Evolutionary conservation across 2,888 invertebrate species (phyloP), one percentile per base, ranked within the genome.

Genomic region (Leucophenga maculata): DNA sequence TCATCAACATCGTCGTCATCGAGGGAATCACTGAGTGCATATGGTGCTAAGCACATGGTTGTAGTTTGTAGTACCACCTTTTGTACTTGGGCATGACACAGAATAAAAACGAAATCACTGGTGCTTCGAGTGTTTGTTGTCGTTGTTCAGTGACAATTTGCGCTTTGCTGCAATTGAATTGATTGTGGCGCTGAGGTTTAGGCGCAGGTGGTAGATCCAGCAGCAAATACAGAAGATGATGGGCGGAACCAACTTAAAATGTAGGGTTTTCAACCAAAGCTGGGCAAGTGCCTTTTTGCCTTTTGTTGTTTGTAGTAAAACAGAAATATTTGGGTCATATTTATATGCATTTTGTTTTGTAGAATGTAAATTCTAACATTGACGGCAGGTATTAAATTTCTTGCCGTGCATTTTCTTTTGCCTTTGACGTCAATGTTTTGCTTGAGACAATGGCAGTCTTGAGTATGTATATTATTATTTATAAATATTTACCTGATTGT

Each of bases 401-500:
- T 39, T 39, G 3, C 11, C 8, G 39, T 50, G 50, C 8, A 50
- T 50, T n/a, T 50, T 50, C 11, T 39, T 39, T 39, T 39, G 8
- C 11, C 8, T 39, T 39, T 39, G 39, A 39, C 39, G 39, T 39
- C 39, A 39, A 39, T 50, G 48, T 48, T 48, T 48, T 48, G 6
- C 11, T 48, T 48, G 13, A 14, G 46, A n/a, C n/a, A 14, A 4
- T 46, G 13, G 13, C n/a, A n/a, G 46, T 46, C n/a, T 46, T 46
- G n/a, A 13, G 46, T 6, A 46, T 46, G 13, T n/a, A n/a, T 14
- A 46, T 13, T 46, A 46, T 67, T 67, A 67, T 73, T 72, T 68
- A 70, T 71, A 54, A 59, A 31, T 18, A 75, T 72, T 82, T 83
- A 83, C 82, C 82, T 83, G 79, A 77, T 81, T 81, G 80, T 79